Percentiles rank a stretch among this genome's conserved stretches.
Evolutionary conservation across 2,113 vertebrate species (phyloP).

Genomic region (Ariopsis seemanni): DNA sequence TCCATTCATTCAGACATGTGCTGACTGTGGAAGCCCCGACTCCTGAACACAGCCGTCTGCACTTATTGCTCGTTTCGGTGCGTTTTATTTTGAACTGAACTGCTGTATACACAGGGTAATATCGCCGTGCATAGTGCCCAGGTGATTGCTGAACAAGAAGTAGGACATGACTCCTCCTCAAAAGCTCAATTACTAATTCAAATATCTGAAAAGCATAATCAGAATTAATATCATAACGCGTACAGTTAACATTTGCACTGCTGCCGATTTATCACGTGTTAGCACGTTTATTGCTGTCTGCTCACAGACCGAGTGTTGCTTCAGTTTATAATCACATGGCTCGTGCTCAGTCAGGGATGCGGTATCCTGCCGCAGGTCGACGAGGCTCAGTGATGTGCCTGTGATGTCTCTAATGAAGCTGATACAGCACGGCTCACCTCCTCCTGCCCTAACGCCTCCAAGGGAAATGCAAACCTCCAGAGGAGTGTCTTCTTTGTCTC

Average conservation of each 20-base stretch:
- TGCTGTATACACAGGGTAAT: slow-evolving; percentile 8
- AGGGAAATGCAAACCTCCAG: slow-evolving; percentile 38
- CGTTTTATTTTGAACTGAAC: slow-evolving; percentile 17
- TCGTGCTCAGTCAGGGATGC: slow-evolving; percentile 58
- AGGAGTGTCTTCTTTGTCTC: slow-evolving; percentile 4
- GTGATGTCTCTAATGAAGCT: slow-evolving; percentile 78
- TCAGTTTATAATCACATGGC: slow-evolving; percentile 57
- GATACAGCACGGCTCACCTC: slow-evolving; percentile 71
- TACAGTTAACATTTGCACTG: background rate
- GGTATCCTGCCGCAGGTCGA: slow-evolving; percentile 66
- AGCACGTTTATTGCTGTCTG: slow-evolving; percentile 15
- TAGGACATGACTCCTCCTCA: background rate
- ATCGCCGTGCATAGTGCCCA: background rate
- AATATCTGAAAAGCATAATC: background rate
- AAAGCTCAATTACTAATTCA: background rate
- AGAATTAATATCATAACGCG: background rate
- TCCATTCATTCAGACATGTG: slow-evolving; percentile 58
- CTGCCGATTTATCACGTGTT: background rate
- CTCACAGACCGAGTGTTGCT: slow-evolving; percentile 37
- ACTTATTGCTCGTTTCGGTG: slow-evolving; percentile 18
- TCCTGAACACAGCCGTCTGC: slow-evolving; percentile 13
- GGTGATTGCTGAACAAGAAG: background rate
- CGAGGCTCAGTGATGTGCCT: slow-evolving; percentile 71
- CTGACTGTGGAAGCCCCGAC: slow-evolving; percentile 30
- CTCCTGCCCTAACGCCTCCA: slow-evolving; percentile 58